phyloP scores from a whole-genome alignment of 1,140 invertebrate species.

The Drosophila truncata region DNA sequence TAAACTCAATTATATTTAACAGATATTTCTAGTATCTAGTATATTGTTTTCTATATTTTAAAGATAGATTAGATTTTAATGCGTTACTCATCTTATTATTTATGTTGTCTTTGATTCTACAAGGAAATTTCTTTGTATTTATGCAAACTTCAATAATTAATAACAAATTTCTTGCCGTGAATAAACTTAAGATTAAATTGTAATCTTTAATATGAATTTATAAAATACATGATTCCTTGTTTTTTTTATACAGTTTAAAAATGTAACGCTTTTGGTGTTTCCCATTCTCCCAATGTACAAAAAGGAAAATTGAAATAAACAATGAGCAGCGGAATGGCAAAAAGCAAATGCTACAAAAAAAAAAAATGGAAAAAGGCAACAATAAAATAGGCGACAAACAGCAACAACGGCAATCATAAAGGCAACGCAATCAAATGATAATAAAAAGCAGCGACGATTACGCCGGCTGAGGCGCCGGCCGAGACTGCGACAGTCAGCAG shows the following conservation, averaged over 20 bases:
- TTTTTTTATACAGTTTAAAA: not conserved
- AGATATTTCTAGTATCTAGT: too few species aligned
- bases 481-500: constrained; percentile 9
- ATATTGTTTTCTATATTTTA: too few species aligned
- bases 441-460: constrained; percentile 81
- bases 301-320: constrained; percentile 74
- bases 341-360: constrained; percentile 41
- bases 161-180: too few species aligned
- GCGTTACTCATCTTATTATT: too few species aligned
- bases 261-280: not conserved
- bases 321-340: constrained; percentile 60
- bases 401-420: constrained; percentile 70
- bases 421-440: constrained; percentile 79
- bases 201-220: not conserved
- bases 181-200: not conserved
- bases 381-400: constrained; percentile 58
- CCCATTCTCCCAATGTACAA: constrained; percentile 24
- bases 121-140: too few species aligned
- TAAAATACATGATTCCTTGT: too few species aligned
- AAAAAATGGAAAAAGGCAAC: constrained; percentile 43
- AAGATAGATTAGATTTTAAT: too few species aligned
- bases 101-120: too few species aligned
- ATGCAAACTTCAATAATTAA: too few species aligned
- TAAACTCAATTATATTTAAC: too few species aligned
- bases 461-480: constrained; percentile 45